phyloP scores from a whole-genome alignment of 2,113 vertebrate genomes.

The Epinephelus cyanopodus region DNA sequence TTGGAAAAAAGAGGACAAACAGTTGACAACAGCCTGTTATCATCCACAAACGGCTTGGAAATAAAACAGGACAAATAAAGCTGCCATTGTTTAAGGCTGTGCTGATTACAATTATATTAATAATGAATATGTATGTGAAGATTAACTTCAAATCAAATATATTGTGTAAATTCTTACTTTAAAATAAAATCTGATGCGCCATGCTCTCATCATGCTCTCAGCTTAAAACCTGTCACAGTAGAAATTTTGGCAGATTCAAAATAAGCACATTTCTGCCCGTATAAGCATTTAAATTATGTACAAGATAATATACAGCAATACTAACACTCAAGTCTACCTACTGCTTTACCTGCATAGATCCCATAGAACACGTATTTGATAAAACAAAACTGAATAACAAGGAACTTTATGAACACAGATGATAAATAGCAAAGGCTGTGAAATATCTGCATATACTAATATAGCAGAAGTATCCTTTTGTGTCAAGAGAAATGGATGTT shows the following conservation, averaged over 20 bases:
- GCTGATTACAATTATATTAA: conserved; percentile 24
- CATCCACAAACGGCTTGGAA: not conserved
- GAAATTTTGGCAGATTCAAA: conserved; percentile 20
- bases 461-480: not conserved
- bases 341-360: conserved; percentile 33
- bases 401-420: not conserved
- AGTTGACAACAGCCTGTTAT: not conserved
- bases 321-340: not conserved
- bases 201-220: conserved; percentile 32
- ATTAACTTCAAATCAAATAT: conserved; percentile 1
- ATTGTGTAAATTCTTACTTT: not conserved
- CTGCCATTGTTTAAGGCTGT: conserved; percentile 62
- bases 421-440: not conserved
- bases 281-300: conserved; percentile 58
- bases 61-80: conserved; percentile 22
- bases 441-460: conserved; percentile 46
- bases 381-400: not conserved
- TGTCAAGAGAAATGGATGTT: conserved; percentile 1
- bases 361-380: conserved; percentile 1
- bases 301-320: conserved; percentile 36
- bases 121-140: not conserved
- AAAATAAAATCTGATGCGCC: not conserved
- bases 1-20: conserved; percentile 27
- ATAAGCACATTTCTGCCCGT: conserved; percentile 5
- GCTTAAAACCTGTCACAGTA: conserved; percentile 11